These are phyloP conservation scores for Melanostigma gelatinosum DNA, from an alignment of 2,113 vertebrate species.

Conservation along the genomic window DNA sequence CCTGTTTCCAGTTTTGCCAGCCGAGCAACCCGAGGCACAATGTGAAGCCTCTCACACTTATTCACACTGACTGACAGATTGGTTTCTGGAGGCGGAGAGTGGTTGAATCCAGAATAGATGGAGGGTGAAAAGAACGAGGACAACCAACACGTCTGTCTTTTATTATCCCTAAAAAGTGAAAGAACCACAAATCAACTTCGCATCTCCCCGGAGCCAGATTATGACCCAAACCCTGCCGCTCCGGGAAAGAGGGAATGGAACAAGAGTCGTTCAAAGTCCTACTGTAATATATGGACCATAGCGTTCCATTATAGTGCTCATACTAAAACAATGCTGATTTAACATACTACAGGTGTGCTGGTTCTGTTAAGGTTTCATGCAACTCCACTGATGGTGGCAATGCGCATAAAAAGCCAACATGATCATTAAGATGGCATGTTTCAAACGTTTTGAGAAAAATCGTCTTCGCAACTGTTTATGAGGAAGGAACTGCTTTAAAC, in stretches of 20 bases:
- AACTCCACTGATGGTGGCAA: neutral
- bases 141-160: conserved; percentile 64
- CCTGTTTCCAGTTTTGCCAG: conserved; percentile 48
- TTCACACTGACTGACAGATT: conserved; percentile 60
- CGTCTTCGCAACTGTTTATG: neutral
- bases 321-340: conserved; percentile 7
- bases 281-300: neutral
- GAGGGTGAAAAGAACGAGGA: conserved; percentile 43
- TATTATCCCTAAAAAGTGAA: conserved; percentile 64
- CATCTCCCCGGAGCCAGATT: conserved; percentile 62
- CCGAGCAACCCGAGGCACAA: conserved; percentile 23
- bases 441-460: neutral
- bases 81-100: conserved; percentile 57
- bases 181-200: conserved; percentile 60
- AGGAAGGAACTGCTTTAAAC: neutral
- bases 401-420: neutral
- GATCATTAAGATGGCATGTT: neutral
- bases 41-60: conserved; percentile 56
- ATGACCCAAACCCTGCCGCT: conserved; percentile 23
- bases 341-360: neutral
- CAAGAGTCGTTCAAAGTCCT: conserved; percentile 7
- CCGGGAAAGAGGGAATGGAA: conserved; percentile 29
- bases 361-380: neutral
- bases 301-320: conserved; percentile 24
- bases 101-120: conserved; percentile 64